Percentiles rank a stretch among this genome's conserved stretches.
phyloP scores from a whole-genome alignment of 2,888 invertebrate species.

The Timema cristinae region DNA sequence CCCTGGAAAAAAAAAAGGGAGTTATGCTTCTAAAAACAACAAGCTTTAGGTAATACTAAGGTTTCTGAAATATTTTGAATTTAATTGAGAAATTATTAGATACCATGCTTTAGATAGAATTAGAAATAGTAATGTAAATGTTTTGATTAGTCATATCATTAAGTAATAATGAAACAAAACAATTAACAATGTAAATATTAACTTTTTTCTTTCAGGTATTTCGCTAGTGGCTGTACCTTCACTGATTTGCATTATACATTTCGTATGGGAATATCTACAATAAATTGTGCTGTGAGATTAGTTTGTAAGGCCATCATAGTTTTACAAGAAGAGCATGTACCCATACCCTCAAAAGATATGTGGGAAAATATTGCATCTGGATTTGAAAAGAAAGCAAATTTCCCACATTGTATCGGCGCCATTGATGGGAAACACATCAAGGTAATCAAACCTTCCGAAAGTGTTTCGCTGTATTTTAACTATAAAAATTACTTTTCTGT shows the following conservation, averaged over 20 bases:
- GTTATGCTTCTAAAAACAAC: too few relatives aligned
- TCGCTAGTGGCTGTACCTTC: slow-evolving; percentile 33
- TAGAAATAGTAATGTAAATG: too few relatives aligned
- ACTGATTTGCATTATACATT: slow-evolving; percentile 33
- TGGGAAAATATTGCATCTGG: slow-evolving; percentile 31
- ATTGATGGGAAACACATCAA: slow-evolving; percentile 33
- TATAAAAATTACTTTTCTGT: slow-evolving; percentile 20
- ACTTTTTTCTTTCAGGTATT: slow-evolving; percentile 30
- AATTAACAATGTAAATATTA: too few relatives aligned
- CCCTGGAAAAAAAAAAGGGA: too few relatives aligned
- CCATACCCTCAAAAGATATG: slow-evolving; percentile 25
- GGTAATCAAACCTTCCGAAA: too few relatives aligned
- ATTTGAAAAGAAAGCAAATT: slow-evolving; percentile 34
- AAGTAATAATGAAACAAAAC: too few relatives aligned
- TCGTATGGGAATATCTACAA: slow-evolving; percentile 33
- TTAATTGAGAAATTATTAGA: too few relatives aligned
- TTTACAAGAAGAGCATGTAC: slow-evolving; percentile 32
- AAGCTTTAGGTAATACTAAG: too few relatives aligned
- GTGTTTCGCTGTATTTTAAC: too few relatives aligned
- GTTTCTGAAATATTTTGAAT: too few relatives aligned
- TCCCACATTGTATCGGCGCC: slow-evolving; percentile 34
- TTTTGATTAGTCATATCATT: too few relatives aligned
- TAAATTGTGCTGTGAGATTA: slow-evolving; percentile 30
- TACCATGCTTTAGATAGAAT: too few relatives aligned
- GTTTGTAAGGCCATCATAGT: slow-evolving; percentile 31